Conservation (phyloP, 2,888 invertebrate genomes). For the Torymus texanus region DNA sequence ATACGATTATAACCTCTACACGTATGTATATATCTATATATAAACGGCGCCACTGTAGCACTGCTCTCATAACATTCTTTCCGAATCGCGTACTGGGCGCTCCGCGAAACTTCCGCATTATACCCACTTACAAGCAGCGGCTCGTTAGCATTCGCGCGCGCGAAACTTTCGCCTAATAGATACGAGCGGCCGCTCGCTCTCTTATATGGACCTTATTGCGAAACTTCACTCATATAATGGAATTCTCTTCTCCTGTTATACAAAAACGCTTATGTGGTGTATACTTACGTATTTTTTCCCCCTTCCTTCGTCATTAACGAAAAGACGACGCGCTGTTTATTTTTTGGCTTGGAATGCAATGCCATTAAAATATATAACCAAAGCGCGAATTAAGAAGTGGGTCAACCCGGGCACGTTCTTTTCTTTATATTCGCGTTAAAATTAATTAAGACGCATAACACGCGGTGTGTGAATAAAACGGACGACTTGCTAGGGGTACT, state of each 20-base stretch:
- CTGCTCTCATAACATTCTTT: no score
- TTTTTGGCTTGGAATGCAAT: not conserved
- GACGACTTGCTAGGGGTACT: no score
- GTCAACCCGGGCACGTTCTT: constrained; percentile 1
- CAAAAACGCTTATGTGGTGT: not conserved
- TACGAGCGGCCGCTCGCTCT: not conserved
- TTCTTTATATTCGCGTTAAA: constrained; percentile 9
- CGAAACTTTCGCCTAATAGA: constrained; percentile 31
- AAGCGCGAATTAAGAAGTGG: constrained; percentile 14
- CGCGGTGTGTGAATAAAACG: no score
- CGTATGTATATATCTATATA: no score
- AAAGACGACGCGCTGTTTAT: not conserved
- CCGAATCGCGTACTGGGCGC: no score
- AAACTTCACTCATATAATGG: constrained; percentile 23
- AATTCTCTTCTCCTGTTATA: no score
- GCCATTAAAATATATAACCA: constrained; percentile 17
- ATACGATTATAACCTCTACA: no score
- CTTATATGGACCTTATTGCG: constrained; percentile 13
- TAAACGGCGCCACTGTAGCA: no score
- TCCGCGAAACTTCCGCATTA: no score
- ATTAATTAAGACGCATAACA: not conserved
- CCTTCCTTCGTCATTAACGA: not conserved
- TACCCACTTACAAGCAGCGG: no score
- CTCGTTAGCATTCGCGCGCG: not conserved
- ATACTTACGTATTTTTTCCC: not conserved